Base-by-base conservation (phyloP, 2,888 invertebrate genomes). In the Orthosia cruda region DNA sequence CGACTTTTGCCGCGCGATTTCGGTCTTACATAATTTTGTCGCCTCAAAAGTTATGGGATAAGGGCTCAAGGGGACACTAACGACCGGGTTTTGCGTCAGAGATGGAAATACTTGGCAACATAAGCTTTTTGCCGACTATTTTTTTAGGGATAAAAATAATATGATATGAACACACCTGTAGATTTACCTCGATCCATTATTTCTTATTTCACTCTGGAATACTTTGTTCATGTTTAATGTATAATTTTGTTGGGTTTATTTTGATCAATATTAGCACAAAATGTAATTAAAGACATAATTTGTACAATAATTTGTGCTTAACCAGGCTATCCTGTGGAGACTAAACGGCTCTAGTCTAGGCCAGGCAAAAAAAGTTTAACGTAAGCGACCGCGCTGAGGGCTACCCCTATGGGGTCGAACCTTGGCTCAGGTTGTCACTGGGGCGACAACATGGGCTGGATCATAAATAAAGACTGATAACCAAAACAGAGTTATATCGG, bases 61-160 rank as follows among this genome's bases (percentile, higher is more conserved):
- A 79, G 69, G 75, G 64, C 77, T 74, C 79, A 71, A 55, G 73
- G 76, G 70, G 64, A 68, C 65, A 74, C 80, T 85, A 79, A 85
- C 79, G 80, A 87, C 80, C 61, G 74, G 76, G 80, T 86, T 79
- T 79, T 80, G 74, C 73, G 68, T 82, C 85, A 79, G 67, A 76
- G 68, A 85, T 82, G 73, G 45, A 69, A 74, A 82, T 76, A 69
- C 59, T 75, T 62, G 59, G 65, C 20, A 55, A 81, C 74, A 83
- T 72, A 79, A 67, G 87, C 74, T 45, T 45, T 54, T 63, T 58
- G 47, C n/a, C 57, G 26, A 26, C 66, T 63, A 77, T 72, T 77
- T 74, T 79, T 68, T 61, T 62, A 26, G 63, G 32, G 26, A 47
- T 70, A 66, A 73, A 23, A 77, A 68, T 57, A 58, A 61, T 69